Conservation (phyloP, 2,888 invertebrate genomes). For the Azorinus chamasolen region DNA sequence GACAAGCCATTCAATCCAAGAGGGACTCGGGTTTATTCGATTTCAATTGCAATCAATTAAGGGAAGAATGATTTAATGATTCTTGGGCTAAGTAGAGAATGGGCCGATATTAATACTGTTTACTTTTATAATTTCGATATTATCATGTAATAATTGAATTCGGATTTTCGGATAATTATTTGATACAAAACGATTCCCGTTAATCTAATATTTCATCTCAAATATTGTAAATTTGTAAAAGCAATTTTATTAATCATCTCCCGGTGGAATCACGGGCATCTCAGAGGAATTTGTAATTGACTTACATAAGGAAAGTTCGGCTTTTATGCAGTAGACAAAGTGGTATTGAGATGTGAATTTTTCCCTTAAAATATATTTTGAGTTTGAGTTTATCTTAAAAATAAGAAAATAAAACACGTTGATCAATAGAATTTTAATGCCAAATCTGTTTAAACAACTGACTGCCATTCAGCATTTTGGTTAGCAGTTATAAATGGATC, state of each 20-base stretch:
- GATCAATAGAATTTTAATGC: no score
- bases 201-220: constrained; percentile 61
- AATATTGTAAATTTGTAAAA: constrained; percentile 56
- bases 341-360: no score
- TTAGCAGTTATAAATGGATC: no score
- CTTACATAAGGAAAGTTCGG: no score
- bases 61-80: constrained; percentile 57
- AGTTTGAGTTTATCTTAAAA: no score
- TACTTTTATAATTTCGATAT: constrained; percentile 66
- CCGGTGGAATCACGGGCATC: not conserved
- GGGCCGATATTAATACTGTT: constrained; percentile 54
- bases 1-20: constrained; percentile 39
- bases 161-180: constrained; percentile 50
- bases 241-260: constrained; percentile 55
- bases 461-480: no score
- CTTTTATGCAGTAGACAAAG: no score
- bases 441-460: no score
- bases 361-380: no score
- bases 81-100: constrained; percentile 41
- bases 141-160: constrained; percentile 63
- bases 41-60: constrained; percentile 55
- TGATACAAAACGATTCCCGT: constrained; percentile 50
- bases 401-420: no score
- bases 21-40: constrained; percentile 53
- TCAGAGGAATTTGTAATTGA: no score